Evolutionary conservation across 2,113 vertebrate genomes (phyloP), one percentile per base, ranked within the genome.

Genomic region (Bubo scandiacus): DNA sequence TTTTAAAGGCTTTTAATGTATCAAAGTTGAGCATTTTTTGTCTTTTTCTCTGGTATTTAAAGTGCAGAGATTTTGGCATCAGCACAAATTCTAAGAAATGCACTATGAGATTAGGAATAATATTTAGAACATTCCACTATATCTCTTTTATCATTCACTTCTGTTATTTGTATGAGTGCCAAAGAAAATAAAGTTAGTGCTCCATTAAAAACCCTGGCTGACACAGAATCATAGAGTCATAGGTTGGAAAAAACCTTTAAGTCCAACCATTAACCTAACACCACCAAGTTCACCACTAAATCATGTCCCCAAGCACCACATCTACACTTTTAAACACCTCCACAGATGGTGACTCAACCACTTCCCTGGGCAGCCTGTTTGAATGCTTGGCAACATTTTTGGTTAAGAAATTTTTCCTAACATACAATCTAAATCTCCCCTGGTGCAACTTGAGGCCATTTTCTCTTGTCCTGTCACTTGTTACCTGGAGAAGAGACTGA

Each of bases 361-460:
- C 14, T 51, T 47, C 9, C 36, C n/a, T 51, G 22, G 59, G 22
- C 16, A 52, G 45, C 12, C 29, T 63, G 4, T 63, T 63, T n/a
- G 42, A 29, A 5, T 3, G 5, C 3, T 34, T 72, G 30, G 2
- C 3, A 65, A 52, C 1, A 2, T 17, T 51, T 42, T 12, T 20
- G 22, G 32, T 42, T 47, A 82, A 45, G 23, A 47, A 32, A 12
- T 54, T 77, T 68, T 68, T 55, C 12, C 12, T 21, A 22, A 26
- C 32, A 42, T 26, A 1, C 3, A 70, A 32, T 42, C 32, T 36
- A 71, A 78, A 49, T 7, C 7, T 49, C 10, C 16, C 4, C 11
- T 22, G 47, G 11, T 5, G 5, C 22, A n/a, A 21, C n/a, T 42
- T 83, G n/a, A 42, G 34, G 16, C n/a, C 10, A 8, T 62, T 47